Base-by-base conservation (phyloP, 1,140 invertebrate species). In the Polypedilum vanderplanki region DNA sequence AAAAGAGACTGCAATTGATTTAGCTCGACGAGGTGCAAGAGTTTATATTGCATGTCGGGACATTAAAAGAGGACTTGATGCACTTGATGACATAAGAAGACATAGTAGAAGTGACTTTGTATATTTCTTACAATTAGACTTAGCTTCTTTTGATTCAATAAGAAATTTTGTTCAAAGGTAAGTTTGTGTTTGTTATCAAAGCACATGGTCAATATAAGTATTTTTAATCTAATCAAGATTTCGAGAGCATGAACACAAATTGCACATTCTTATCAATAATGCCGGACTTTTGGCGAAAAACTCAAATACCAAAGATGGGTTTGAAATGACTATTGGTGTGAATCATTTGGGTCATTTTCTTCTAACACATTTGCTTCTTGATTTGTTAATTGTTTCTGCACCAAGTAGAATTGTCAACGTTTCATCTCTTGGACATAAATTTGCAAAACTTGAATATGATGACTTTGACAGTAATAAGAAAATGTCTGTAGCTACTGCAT, bases 251-350 rank as follows among this genome's bases (percentile, higher is more conserved):
- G 24, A 33, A 33, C 24, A 33, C 24, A 33, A 33, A 33, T 5
- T 97, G 64, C 89, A 97, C 84, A 87, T 95, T 40, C 84, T 98
- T 41, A 90, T 98, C 73, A 97, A 97, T 81, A 98, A 98, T 85
- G 95, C 94, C 18, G 94, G 92, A 9, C 87, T 95, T 0, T 91
- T 91, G 90, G 86, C 88, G 76, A 90, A 90, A 1, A 80, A 86
- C 4, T 78, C 81, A 7, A 86, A 86, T 75, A 91, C 90, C 0
- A 87, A 87, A 76, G 93, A 96, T 78, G 93, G 93, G 0, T 91
- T 91, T 79, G 95, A 97, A 80, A 87, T 87, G 74, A 90, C 93
- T 76, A 84, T 94, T 17, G 91, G 89, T 12, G 88, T 90, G 0
- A 94, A 94, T 81, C 89, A 94, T 81, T 82, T 94, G 74, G 92